Base-by-base conservation (phyloP, 2,797 vertebrate species). In the Mormyrops attenuatus region DNA sequence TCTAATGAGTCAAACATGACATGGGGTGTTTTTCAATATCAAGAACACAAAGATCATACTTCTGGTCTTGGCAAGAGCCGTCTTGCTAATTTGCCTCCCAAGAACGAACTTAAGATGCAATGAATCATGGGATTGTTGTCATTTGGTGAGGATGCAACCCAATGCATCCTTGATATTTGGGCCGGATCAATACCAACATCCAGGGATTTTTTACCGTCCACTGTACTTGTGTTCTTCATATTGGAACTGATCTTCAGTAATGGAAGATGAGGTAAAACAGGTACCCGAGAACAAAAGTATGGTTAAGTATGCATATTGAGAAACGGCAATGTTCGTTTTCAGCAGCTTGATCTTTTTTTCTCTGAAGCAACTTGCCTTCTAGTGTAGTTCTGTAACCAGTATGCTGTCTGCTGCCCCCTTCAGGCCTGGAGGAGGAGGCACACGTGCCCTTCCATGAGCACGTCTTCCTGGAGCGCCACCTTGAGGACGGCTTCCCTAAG, bases 391-490 rank as follows among this genome's bases (percentile, higher is more conserved):
- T 49, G 26, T 86, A 17, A 17, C 26, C 85, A 86, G 41, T 55
- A 1, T 86, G 15, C 13, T 8, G 0, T 49, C 85, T 53, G 49
- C 50, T 30, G 50, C 20, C 6, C 92, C n/a, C 69, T 85, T 90
- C 93, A 99, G 99, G 97, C 49, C 93, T 99, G 66, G 97, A 99
- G 88, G 98, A 98, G 91, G 97, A 97, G 92, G 93, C 92, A 20
- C 90, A 90, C 1, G 97, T 97, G 86, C 96, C 97, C 38, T 99
- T 99, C 95, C 95, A 99, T 85, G 98, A 99, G 91, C 99, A 99
- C 38, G 90, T 99, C 93, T 99, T 99, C 95, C 94, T 99, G 91
- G 97, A 98, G 57, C 97, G 96, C 91, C 95, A 99, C 92, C 92
- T 99, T 1, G 93, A 96, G 91, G 96, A 94, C 52, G 96, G 93